phyloP scores from a whole-genome alignment of 53 echinoderm and acorn worm genomes.

The Actinopyga echinites region DNA sequence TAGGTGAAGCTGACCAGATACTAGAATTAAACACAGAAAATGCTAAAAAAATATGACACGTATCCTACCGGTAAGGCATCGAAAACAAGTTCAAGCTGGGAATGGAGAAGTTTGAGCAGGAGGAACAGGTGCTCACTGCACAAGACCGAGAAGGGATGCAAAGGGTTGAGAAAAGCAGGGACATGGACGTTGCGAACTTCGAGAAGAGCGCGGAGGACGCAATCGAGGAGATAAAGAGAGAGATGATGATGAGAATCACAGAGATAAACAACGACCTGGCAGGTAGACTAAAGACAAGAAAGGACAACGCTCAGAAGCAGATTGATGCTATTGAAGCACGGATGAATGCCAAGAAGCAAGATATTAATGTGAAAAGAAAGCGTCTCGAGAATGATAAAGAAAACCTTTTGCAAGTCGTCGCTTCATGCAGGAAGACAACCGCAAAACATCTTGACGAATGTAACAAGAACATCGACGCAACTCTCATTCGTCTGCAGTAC shows the following conservation, averaged over 20 bases:
- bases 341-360: constrained; percentile 33
- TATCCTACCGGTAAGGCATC: no score
- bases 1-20: no score
- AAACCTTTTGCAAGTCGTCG: constrained; percentile 5
- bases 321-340: constrained; percentile 7
- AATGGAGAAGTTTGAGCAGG: constrained; percentile 25
- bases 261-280: constrained; percentile 1
- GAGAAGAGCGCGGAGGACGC: constrained; percentile 5
- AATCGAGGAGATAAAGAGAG: constrained; percentile 14
- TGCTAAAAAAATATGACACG: no score
- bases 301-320: constrained; percentile 11
- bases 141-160: constrained; percentile 23
- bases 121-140: not conserved
- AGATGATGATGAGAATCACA: constrained; percentile 19
- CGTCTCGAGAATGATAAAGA: constrained; percentile 9
- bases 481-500: constrained; percentile 31
- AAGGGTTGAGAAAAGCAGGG: not conserved
- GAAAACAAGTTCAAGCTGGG: constrained; percentile 7
- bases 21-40: no score
- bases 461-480: constrained; percentile 25
- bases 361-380: not conserved
- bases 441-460: not conserved
- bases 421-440: not conserved
- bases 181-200: not conserved
- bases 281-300: not conserved